Conservation (phyloP, 35 echinoderm and acorn worm genomes). For the Ophioderma brevispina region DNA sequence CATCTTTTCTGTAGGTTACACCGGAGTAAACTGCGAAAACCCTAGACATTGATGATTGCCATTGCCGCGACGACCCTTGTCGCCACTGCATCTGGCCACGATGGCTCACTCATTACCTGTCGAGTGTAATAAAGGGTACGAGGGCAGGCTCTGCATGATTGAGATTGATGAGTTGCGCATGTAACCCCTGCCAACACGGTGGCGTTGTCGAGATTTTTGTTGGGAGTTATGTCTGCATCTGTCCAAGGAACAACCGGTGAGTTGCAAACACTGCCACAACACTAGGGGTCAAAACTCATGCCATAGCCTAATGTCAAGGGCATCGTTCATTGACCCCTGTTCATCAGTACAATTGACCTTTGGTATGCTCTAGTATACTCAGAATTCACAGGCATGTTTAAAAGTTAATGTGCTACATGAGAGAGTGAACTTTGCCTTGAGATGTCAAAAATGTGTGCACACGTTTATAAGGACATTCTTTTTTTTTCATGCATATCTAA, state of each 20-base stretch:
- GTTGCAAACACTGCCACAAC: no score
- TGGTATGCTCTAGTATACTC: no score
- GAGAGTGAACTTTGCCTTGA: no score
- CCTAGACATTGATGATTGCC: slow-evolving; percentile 40
- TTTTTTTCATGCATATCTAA: no score
- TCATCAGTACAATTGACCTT: no score
- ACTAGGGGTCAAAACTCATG: no score
- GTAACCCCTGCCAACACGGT: slow-evolving; percentile 40
- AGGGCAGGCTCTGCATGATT: slow-evolving; percentile 37
- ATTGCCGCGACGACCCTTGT: slow-evolving; percentile 31
- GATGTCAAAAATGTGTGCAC: no score
- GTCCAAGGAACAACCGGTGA: neutral
- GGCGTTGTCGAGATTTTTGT: slow-evolving; percentile 7
- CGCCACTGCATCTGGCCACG: slow-evolving; percentile 25
- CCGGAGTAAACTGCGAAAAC: slow-evolving; percentile 55
- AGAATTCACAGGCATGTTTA: no score
- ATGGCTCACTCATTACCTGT: slow-evolving; percentile 36
- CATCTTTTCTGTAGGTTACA: slow-evolving; percentile 15
- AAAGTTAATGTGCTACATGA: no score
- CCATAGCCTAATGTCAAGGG: no score
- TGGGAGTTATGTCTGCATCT: slow-evolving; percentile 25
- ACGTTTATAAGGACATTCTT: no score
- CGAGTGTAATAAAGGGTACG: slow-evolving; percentile 47
- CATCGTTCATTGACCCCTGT: no score
- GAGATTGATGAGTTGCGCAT: slow-evolving; percentile 25